Base-by-base conservation (phyloP, 2,797 vertebrate genomes). In the Lindbergichthys nudifrons region DNA sequence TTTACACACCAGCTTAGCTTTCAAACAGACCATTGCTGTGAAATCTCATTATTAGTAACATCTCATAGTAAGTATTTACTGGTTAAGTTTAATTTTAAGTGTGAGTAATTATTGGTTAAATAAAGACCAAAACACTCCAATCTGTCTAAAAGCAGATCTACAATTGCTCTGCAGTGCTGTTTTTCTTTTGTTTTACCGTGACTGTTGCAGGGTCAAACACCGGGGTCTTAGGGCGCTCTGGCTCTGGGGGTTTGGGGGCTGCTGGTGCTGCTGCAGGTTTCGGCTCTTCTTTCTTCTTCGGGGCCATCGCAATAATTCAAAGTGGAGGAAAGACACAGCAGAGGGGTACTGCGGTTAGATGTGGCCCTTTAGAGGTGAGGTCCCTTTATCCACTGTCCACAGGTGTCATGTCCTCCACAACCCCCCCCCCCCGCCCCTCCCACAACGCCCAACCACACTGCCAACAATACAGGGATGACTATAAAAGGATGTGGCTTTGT, bases 271-370 rank as follows among this genome's bases (percentile, higher is more conserved):
- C 84, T 3, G 90, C 95, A 0, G 95, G 91, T 79, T 98, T 98
- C 1, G 96, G 89, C 9, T 97, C 97, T 73, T 97, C 96, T 63
- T 99, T 99, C 94, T 99, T 99, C 91, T 98, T 99, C 11, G 97
- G 97, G 46, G 98, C 93, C 98, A 99, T 99, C 52, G 61, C 70
- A 56, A 59, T 42, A 75, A 43, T 54, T 36, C 36, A 43, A 58
- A 12, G 45, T 47, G 45, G n/a, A 63, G 60, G 51, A 77, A 59
- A 39, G 57, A 83, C 50, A 65, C 66, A 46, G 70, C 61, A 69
- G 68, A 86, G 73, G 63, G 82, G 56, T 87, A 57, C 82, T 82
- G 81, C 19, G 72, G 80, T 72, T 85, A 36, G 75, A 80, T 67
- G 67, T 80, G 80, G 73, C 62, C 57, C 66, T 79, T 81, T 77